Evolutionary conservation across 1,140 invertebrate species (phyloP), one percentile per base, ranked within the genome.

Genomic region (Drosophila athabasca): DNA sequence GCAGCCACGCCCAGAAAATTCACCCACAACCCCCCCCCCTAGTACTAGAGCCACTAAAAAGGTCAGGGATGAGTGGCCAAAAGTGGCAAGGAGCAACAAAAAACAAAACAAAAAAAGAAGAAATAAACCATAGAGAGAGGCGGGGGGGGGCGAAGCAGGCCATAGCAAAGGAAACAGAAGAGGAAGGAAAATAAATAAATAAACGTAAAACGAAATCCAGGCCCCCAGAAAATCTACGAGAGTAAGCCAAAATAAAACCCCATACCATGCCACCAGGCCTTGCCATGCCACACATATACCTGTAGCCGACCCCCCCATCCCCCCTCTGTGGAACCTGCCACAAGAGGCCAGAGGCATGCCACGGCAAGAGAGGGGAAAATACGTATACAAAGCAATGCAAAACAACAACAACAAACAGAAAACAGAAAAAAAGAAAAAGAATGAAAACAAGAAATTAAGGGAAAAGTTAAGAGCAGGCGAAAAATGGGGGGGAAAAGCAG

Each of bases 1-100:
- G 41, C 61, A 67, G 74, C 82, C 82, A 87, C 82, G 82, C 82
- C 82, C 75, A 87, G 78, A 87, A 87, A 87, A 82, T 84, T 60
- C 41, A 54, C 54, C n/a, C n/a, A n/a, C n/a, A n/a, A n/a, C 61
- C 59, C 3, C 3, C 24, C 24, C 24, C 24, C 0, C 24, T 24
- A 0, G 24, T 1, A 19, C 50, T 39, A 1, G 11, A 11, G 35
- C 51, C 54, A 43, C 55, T 66, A 52, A 85, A 85, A 85, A 85
- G 82, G 82, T 85, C 82, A 82, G 54, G 82, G 52, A 69, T 74
- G 61, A 59, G 46, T 48, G 44, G 53, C 41, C 46, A 68, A 79
- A 58, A 62, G 76, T 73, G 79, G 60, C 66, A 60, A 73, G 51
- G 59, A 41, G 60, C 68, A 62, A 53, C 50, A 26, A 52, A 78